Conservation (phyloP, 1,140 invertebrate species). For the Pogonognathellus flavescens region DNA sequence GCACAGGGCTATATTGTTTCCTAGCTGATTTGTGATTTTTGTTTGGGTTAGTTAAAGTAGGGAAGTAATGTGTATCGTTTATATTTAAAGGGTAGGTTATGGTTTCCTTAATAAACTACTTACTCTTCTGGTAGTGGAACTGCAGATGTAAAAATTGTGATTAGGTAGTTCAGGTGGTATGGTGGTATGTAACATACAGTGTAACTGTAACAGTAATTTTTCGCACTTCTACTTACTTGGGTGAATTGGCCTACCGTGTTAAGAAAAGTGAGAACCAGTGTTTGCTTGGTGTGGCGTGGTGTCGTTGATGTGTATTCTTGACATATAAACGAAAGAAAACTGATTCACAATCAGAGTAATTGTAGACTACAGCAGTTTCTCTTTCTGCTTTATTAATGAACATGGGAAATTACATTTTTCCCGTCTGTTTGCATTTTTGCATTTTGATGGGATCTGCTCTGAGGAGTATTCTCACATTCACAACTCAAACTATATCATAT, state of each 20-base stretch:
- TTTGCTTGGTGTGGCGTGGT: not conserved
- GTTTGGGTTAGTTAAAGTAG: not conserved
- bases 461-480: not conserved
- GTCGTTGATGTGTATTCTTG: constrained; percentile 14
- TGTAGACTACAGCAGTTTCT: constrained; percentile 18
- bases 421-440: not conserved
- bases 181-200: not conserved
- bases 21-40: constrained; percentile 3
- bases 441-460: not conserved
- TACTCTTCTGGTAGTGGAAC: not conserved
- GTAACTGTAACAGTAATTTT: too few relatives aligned
- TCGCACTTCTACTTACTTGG: too few relatives aligned
- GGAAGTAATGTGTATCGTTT: not conserved
- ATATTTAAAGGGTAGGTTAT: constrained; percentile 9
- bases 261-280: constrained; percentile 15
- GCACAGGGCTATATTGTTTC: not conserved
- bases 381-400: constrained; percentile 39
- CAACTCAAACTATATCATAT: constrained; percentile 12
- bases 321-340: constrained; percentile 21
- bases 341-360: constrained; percentile 49
- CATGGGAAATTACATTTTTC: constrained; percentile 37
- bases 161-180: not conserved
- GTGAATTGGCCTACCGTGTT: not conserved
- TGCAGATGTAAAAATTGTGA: not conserved
- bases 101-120: constrained; percentile 32